Conservation (phyloP, 1,140 invertebrate species). For the Eurosta solidaginis region DNA sequence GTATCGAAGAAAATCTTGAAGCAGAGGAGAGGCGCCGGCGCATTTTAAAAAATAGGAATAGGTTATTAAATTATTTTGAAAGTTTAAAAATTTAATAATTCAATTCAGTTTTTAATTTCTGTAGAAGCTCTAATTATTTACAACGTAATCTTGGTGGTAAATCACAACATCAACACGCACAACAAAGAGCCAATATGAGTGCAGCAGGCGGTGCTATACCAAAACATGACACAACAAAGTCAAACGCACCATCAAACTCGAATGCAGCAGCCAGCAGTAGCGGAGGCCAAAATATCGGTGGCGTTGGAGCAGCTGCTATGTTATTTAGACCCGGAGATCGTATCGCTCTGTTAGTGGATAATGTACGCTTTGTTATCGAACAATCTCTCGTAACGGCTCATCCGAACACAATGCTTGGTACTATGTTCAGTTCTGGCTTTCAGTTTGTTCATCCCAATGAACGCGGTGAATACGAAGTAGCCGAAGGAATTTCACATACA, state of each 20-base stretch:
- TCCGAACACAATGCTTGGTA: constrained; percentile 92
- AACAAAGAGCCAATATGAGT: constrained; percentile 29
- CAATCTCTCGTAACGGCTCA: constrained; percentile 87
- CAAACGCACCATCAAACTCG: background rate
- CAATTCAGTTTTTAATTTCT: background rate
- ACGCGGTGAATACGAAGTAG: constrained; percentile 95
- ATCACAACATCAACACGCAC: constrained; percentile 16
- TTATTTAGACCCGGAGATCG: constrained; percentile 45
- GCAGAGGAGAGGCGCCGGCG: constrained; percentile 66
- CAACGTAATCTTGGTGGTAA: constrained; percentile 35
- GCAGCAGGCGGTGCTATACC: constrained; percentile 36
- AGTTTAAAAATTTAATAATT: background rate
- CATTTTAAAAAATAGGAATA: constrained; percentile 70
- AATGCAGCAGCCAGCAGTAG: background rate
- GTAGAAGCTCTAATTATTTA: constrained; percentile 43
- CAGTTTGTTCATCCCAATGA: constrained; percentile 95
- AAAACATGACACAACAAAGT: constrained; percentile 40
- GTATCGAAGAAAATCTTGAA: constrained; percentile 70
- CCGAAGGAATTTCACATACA: constrained; percentile 95
- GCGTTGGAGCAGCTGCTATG: background rate
- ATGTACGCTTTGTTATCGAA: constrained; percentile 90
- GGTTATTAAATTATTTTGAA: constrained; percentile 58
- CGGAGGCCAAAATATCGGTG: background rate
- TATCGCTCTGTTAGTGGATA: constrained; percentile 91
- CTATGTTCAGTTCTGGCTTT: constrained; percentile 95